phyloP scores from a whole-genome alignment of 2,797 vertebrate species.

The Ptychobarbus kaznakovi region DNA sequence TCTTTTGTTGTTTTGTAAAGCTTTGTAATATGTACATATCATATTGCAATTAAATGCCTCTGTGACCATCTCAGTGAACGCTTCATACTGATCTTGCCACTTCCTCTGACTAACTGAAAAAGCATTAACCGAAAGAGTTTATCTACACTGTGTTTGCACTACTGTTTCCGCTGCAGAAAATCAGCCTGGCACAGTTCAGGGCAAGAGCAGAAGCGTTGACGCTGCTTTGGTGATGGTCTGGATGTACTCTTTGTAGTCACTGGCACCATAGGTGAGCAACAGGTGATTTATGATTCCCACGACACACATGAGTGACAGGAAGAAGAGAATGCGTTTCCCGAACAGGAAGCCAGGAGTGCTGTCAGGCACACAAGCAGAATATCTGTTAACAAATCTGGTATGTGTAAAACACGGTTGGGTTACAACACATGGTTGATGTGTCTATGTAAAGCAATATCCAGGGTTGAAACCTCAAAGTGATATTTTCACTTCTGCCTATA shows the following conservation, averaged over 20 bases:
- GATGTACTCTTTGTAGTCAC: conserved; percentile 86
- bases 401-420: fast-evolving
- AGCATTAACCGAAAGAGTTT: conserved; percentile 3
- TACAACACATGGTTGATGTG: not conserved
- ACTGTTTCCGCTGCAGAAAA: not conserved
- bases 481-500: not conserved
- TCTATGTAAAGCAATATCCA: not conserved
- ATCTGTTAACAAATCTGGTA: not conserved
- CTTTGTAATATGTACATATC: conserved; percentile 5
- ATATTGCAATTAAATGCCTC: conserved; percentile 15
- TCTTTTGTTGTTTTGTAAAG: not conserved
- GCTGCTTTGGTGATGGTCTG: conserved; percentile 84
- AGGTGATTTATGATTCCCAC: conserved; percentile 90
- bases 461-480: not conserved
- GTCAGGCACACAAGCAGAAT: conserved; percentile 20
- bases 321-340: conserved; percentile 90
- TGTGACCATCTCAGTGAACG: not conserved
- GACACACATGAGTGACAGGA: conserved; percentile 89
- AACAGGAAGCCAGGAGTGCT: conserved; percentile 95
- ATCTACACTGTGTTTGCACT: not conserved
- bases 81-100: not conserved
- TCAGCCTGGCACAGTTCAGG: conserved; percentile 65
- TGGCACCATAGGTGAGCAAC: conserved; percentile 77
- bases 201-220: conserved; percentile 89
- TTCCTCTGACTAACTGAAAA: conserved; percentile 3